Evolutionary conservation across 2,797 vertebrate genomes (phyloP), one percentile per base, ranked within the genome.

Genomic region (Neosalanx taihuensis): DNA sequence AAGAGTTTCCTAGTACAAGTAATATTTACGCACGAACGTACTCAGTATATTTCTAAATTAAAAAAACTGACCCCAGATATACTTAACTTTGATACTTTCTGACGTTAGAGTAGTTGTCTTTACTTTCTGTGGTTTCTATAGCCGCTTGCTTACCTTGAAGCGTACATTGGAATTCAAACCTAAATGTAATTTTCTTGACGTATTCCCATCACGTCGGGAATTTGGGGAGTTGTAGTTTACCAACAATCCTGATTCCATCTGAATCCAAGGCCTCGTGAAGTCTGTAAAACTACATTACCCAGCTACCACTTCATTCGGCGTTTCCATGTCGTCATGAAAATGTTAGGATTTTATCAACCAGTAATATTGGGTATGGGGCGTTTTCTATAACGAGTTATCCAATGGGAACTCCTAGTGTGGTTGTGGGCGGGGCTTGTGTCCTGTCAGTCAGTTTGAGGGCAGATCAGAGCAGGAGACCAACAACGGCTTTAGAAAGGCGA

Each of bases 141-240:
- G 51, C 51, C 51, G 51, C 5, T n/a, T 17, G n/a, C 51, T 17
- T 56, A 56, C 15, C 51, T n/a, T n/a, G 15, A 17, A n/a, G 51
- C 51, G 18, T 56, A 56, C 51, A 0, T 17, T 56, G 51, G 18
- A 17, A 6, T 53, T n/a, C 1, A 56, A 56, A 56, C 1, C 18
- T 5, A 56, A 57, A 9, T 0, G 9, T 3, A 18, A 2, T 6
- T 26, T 56, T 23, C 15, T 20, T 20, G 10, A 9, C 4, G 18
- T 18, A 15, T 12, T 30, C 67, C 51, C 33, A 17, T 68, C 3
- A 3, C 23, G 20, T 6, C 10, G 51, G 0, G 57, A 31, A 7
- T 66, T 75, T 1, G 85, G 88, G 88, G 84, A 58, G 60, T 85
- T 91, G 90, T 90, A 91, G 91, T 93, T 91, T 84, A 75, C 9